Evolutionary conservation across 2,888 invertebrate genomes (phyloP).

Genomic region (Acleris cristana): DNA sequence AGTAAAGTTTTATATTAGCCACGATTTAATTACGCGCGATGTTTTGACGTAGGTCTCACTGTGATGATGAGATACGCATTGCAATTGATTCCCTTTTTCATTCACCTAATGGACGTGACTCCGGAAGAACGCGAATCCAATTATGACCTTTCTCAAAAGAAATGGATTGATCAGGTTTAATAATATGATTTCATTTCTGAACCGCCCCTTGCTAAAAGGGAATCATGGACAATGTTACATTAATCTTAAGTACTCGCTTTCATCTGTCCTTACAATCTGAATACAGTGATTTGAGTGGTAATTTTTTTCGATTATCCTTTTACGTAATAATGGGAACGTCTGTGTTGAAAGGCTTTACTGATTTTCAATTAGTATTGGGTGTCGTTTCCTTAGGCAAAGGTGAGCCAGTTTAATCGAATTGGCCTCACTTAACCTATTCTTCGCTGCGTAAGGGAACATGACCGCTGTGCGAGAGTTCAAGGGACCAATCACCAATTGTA

Average conservation of each 20-base stretch:
- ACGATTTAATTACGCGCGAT: neutral
- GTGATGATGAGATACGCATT: constrained; percentile 49
- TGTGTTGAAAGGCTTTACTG: neutral
- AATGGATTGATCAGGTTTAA: constrained; percentile 44
- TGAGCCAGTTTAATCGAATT: too few relatives aligned
- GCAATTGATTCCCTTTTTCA: constrained; percentile 57
- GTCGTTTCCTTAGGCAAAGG: neutral
- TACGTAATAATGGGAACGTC: neutral
- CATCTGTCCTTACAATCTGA: neutral
- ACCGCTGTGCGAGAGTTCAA: too few relatives aligned
- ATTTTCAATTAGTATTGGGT: neutral
- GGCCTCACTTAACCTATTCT: too few relatives aligned
- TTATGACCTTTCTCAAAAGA: constrained; percentile 52
- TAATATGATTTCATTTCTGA: constrained; percentile 27
- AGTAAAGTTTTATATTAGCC: neutral
- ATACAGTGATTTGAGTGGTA: neutral
- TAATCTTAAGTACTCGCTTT: constrained; percentile 26
- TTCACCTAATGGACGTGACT: constrained; percentile 57
- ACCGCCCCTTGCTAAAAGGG: constrained; percentile 23
- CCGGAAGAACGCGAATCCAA: constrained; percentile 52
- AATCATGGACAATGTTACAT: constrained; percentile 29
- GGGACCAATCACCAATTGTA: too few relatives aligned
- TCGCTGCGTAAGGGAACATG: too few relatives aligned
- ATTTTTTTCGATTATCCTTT: neutral
- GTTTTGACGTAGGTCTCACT: constrained; percentile 34